Evolutionary conservation across 2,113 vertebrate species (phyloP), one percentile per base, ranked within the genome.

Genomic region (Poecilia latipinna): DNA sequence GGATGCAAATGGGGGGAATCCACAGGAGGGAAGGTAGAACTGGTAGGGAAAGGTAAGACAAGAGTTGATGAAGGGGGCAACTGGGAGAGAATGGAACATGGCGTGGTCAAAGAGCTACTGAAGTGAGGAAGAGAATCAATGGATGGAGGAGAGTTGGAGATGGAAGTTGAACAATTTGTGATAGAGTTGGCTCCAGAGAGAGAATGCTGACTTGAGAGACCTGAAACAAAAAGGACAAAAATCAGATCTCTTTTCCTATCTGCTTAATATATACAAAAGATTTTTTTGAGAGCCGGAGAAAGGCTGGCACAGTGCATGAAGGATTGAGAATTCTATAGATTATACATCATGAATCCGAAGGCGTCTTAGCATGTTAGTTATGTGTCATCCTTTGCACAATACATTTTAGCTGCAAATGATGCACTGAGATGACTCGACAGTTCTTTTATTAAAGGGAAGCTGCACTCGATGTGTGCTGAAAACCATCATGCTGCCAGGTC

Each of bases 131-230:
- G 1, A 69, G 78, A 91, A 17, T 86, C 28, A 31, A 73, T 12
- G 0, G 93, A 83, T 26, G 91, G 84, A n/a, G 91, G 72, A 3
- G 89, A n/a, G n/a, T 93, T 12, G 35, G 92, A 93, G 1, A 79
- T 61, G 0, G 86, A 77, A 0, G 93, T 79, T 7, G 92, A 76
- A 42, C 33, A 33, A 1, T 79, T 65, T 71, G 94, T 80, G 32
- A 72, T 1, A 12, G 88, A 69, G 42, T 82, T 74, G 4, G 82
- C 62, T 10, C 42, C 84, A 5, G 93, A 79, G 44, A 88, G 78
- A 22, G 86, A n/a, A 54, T 62, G 29, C 1, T 86, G 65, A 39
- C 78, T 78, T 39, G 85, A 86, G 57, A 89, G 61, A 79, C 83
- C 93, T 91, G 82, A 70, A 80, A 72, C 12, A 48, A 2, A 75